Percentiles rank a stretch among this genome's conserved stretches.
Conservation (phyloP, 1,140 invertebrate species). For the Bicyclus anynana region DNA sequence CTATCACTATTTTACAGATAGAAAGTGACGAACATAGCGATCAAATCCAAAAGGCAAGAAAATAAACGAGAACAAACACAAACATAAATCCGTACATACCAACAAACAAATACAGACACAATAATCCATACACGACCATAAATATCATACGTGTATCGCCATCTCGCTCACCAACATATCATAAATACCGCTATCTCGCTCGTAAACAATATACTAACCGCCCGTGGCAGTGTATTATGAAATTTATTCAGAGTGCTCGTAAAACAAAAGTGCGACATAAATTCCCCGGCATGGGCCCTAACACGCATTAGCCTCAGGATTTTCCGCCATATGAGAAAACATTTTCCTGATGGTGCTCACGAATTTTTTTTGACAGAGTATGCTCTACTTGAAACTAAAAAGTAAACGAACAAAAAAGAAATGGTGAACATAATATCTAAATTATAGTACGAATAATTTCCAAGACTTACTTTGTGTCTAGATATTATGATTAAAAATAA, state of each 20-base stretch:
- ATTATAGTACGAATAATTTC: too few species aligned
- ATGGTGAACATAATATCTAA: too few species aligned
- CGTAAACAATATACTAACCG: slow-evolving; percentile 34
- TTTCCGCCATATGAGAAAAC: slow-evolving; percentile 68
- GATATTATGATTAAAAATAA: too few species aligned
- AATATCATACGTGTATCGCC: slow-evolving; percentile 1
- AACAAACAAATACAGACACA: too few species aligned
- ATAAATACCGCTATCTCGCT: slow-evolving; percentile 31
- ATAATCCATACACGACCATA: slow-evolving; percentile 2
- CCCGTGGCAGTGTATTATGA: slow-evolving; percentile 37
- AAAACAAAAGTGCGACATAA: slow-evolving; percentile 66
- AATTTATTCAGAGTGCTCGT: slow-evolving; percentile 56
- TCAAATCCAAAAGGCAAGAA: too few species aligned
- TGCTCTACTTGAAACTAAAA: slow-evolving; percentile 49
- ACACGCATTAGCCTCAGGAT: slow-evolving; percentile 55
- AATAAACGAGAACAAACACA: too few species aligned
- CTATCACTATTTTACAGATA: too few species aligned
- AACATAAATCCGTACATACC: too few species aligned
- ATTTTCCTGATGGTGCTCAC: slow-evolving; percentile 48
- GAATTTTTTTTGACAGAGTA: slow-evolving; percentile 30
- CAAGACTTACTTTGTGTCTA: too few species aligned
- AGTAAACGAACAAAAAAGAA: too few species aligned
- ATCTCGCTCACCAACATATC: slow-evolving; percentile 22
- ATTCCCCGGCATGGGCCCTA: slow-evolving; percentile 43
- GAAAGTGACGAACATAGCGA: too few species aligned